Evolutionary conservation across 2,113 vertebrate genomes (phyloP), one percentile per base, ranked within the genome.

Genomic region (Brachyhypopomus occidentalis): DNA sequence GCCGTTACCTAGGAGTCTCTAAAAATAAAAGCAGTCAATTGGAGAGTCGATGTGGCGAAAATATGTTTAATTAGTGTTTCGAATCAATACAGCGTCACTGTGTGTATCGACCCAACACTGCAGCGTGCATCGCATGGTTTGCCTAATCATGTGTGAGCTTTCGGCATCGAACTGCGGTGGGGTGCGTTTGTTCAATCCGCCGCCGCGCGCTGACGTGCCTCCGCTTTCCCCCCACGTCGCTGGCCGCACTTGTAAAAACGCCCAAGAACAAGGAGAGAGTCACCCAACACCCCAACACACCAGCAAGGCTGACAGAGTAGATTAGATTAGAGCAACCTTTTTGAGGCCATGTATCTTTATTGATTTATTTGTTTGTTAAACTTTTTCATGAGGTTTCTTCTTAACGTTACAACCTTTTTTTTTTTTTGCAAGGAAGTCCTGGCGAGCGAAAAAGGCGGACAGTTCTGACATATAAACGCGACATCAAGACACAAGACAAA

Each of bases 201-300:
- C 30, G 30, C 30, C 30, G 30, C 3, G 30, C 30, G 30, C 30
- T 2, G 90, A 89, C 87, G 87, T 82, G 84, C 87, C 85, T 90
- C 90, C 91, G 90, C 90, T 92, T 90, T 89, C 77, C 7, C 74
- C 89, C 89, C 89, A 91, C 90, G 90, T 91, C 84, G 87, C 80
- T 84, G 85, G 85, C 77, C 83, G 78, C 79, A 84, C 85, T 89
- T 87, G 89, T 89, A 90, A 91, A 91, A 84, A 85, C 60, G 77
- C 83, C 81, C 71, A 48, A 59, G 41, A 41, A 81, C 63, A 85
- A 87, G 78, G 64, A 86, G 86, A 81, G 89, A 87, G 12, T 76
- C 82, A 79, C 89, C 86, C 83, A 90, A 92, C 87, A 88, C 89
- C 89, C 90, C 87, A n/a, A n/a, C n/a, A 88, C 89, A 89, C 90